Percentiles rank a stretch among this genome's conserved stretches.
phyloP scores from a whole-genome alignment of 2,888 invertebrate genomes.

The Tineola bisselliella region DNA sequence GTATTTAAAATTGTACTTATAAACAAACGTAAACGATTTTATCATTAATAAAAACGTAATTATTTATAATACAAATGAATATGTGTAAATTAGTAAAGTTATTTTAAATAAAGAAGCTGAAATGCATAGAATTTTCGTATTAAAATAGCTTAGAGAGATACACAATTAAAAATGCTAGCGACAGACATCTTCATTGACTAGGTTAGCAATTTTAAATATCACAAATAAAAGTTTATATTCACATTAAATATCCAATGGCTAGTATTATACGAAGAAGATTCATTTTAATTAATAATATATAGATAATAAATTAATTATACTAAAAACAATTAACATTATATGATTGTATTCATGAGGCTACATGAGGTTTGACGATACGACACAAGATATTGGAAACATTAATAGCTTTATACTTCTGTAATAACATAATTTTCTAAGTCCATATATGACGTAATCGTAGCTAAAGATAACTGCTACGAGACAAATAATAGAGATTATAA shows the following conservation, averaged over 20 bases:
- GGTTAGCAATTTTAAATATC: slow-evolving; percentile 39
- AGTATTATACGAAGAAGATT: background rate
- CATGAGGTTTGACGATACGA: too few relatives aligned
- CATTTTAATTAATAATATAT: background rate
- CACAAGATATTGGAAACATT: too few relatives aligned
- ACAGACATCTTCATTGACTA: slow-evolving; percentile 38
- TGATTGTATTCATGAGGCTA: too few relatives aligned
- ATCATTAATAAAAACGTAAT: slow-evolving; percentile 38
- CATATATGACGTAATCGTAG: too few relatives aligned
- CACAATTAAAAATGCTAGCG: slow-evolving; percentile 30
- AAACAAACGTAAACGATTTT: slow-evolving; percentile 31
- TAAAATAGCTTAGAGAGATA: slow-evolving; percentile 16
- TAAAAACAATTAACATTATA: background rate
- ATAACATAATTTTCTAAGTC: too few relatives aligned
- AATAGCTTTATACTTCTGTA: too few relatives aligned
- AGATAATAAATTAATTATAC: background rate
- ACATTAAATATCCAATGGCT: background rate
- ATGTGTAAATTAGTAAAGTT: slow-evolving; percentile 19
- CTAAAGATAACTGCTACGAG: too few relatives aligned
- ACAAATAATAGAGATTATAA: too few relatives aligned
- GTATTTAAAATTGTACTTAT: slow-evolving; percentile 28
- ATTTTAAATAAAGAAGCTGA: slow-evolving; percentile 27
- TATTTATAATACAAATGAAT: slow-evolving; percentile 30
- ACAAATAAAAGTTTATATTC: slow-evolving; percentile 21
- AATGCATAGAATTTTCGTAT: slow-evolving; percentile 34